Evolutionary conservation across 1,140 invertebrate species (phyloP).

Genomic region (Cherax destructor): DNA sequence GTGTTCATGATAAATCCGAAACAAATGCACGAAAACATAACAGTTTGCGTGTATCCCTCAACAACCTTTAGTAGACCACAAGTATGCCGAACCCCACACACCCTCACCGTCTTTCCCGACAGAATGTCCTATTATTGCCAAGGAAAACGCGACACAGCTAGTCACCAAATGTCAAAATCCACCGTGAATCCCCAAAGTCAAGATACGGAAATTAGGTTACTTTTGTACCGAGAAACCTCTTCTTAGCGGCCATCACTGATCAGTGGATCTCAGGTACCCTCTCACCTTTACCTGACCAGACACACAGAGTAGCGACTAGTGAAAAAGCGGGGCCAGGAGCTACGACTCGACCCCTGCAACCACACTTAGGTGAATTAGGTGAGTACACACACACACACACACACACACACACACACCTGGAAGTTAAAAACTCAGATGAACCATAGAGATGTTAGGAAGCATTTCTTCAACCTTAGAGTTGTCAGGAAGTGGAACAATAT

Average conservation of each 20-base stretch:
- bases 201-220: slow-evolving; percentile 26
- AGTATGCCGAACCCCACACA: neutral
- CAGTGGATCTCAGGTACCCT: neutral
- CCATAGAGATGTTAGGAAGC: too few relatives aligned
- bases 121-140: slow-evolving; percentile 10
- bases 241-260: neutral
- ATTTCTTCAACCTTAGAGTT: too few relatives aligned
- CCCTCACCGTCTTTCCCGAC: neutral
- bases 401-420: too few relatives aligned
- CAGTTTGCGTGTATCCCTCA: neutral
- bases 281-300: neutral
- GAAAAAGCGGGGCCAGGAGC: too few relatives aligned
- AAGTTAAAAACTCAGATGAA: too few relatives aligned
- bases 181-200: slow-evolving; percentile 1
- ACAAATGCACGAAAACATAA: too few relatives aligned
- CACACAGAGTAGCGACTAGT: too few relatives aligned
- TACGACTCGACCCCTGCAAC: too few relatives aligned
- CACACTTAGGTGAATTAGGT: too few relatives aligned
- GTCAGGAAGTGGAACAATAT: too few relatives aligned
- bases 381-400: too few relatives aligned
- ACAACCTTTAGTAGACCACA: neutral
- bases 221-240: slow-evolving; percentile 1
- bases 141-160: neutral
- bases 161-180: neutral
- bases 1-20: too few relatives aligned